phyloP scores from a whole-genome alignment of 2,888 invertebrate species.

The Eupithecia subfuscata region DNA sequence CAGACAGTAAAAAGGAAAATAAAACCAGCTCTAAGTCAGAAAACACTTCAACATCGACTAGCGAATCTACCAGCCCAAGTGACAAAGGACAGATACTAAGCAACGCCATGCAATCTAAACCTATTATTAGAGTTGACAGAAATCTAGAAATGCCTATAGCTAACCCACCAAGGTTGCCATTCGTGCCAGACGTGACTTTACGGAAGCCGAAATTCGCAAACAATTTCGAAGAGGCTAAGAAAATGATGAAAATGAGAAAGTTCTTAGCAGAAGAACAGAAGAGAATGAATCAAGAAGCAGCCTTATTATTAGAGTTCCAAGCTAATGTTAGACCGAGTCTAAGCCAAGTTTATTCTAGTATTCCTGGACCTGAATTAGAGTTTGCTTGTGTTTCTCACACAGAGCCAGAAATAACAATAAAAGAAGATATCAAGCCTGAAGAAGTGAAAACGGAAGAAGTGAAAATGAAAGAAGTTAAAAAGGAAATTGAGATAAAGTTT shows the following conservation, averaged over 20 bases:
- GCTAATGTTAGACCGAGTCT: constrained; percentile 78
- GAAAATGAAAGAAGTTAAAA: neutral
- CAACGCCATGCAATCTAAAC: constrained; percentile 60
- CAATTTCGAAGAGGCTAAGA: constrained; percentile 87
- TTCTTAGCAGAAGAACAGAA: constrained; percentile 86
- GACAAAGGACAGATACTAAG: constrained; percentile 70
- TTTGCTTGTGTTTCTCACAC: constrained; percentile 71
- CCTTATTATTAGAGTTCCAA: constrained; percentile 76
- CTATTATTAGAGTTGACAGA: constrained; percentile 69
- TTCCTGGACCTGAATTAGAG: constrained; percentile 79
- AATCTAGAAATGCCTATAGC: constrained; percentile 70
- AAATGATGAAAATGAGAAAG: constrained; percentile 87
- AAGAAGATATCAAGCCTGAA: constrained; percentile 30
- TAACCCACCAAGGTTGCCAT: constrained; percentile 69
- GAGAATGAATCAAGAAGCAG: constrained; percentile 80
- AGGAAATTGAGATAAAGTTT: constrained; percentile 10
- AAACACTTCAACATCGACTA: constrained; percentile 75
- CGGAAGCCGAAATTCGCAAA: constrained; percentile 88
- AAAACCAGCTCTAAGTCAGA: constrained; percentile 77
- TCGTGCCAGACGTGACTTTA: constrained; percentile 78
- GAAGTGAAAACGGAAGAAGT: constrained; percentile 15
- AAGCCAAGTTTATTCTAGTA: constrained; percentile 78
- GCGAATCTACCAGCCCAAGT: constrained; percentile 80
- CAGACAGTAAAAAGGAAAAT: constrained; percentile 70
- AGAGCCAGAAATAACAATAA: constrained; percentile 20